Evolutionary conservation across 1,140 invertebrate genomes (phyloP), one percentile per base, ranked within the genome.

Genomic region (Dufourea novaeangliae): DNA sequence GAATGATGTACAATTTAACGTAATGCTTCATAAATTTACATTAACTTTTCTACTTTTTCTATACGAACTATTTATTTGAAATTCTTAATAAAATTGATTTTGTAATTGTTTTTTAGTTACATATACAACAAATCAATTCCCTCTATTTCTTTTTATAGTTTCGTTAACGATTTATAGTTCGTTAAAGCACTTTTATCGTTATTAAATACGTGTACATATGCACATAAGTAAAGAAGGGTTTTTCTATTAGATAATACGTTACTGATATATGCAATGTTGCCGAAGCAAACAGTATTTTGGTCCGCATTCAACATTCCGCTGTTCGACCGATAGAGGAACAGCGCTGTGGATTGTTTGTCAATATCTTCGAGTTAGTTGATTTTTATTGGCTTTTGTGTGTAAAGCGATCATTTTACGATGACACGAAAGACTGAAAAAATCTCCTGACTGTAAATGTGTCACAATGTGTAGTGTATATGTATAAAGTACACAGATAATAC

Each of bases 281-380:
- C 78, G 76, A 79, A 79, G 27, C 34, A n/a, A 75, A 56, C n/a
- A 71, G 59, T 71, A 78, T 73, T 81, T 81, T 72, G 79, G 78
- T 83, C 44, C 82, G 52, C n/a, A 62, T 78, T 74, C 74, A 56
- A 71, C 62, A 77, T 85, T 85, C 69, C 68, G 63, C 75, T 63
- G 83, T 84, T 70, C 69, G 59, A 78, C 70, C 57, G 73, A 75
- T 63, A 69, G 59, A 56, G 79, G 77, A 86, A 81, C 79, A 75
- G 79, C 59, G 62, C 66, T 67, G 46, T 80, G 56, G 82, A 82
- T 87, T 87, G 85, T 87, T 86, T 87, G 86, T 87, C 86, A 87
- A 87, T 87, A 87, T 80, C 75, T 80, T 82, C 22, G 41, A 76
- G 80, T 76, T 71, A 56, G 71, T 41, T 75, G 57, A 62, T 68